A percentile compares a stretch with the other conserved stretches of the same genome.
Conservation (phyloP, 2,888 invertebrate genomes). For the Halictus ligatus region DNA sequence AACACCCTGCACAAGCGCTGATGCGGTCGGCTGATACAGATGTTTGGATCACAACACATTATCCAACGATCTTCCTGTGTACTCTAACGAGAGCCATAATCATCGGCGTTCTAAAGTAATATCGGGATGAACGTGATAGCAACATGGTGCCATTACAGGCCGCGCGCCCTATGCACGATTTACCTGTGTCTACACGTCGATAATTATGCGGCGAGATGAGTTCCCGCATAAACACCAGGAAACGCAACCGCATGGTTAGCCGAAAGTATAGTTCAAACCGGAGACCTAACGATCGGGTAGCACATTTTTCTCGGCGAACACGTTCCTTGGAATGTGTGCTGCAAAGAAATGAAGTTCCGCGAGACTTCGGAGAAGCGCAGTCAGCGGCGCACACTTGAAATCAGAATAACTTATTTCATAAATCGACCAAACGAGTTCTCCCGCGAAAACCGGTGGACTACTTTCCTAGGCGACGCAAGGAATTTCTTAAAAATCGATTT, state of each 20-base stretch:
- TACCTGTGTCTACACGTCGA: slow-evolving; percentile 11
- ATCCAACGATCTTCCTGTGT: not conserved
- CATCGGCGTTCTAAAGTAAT: not conserved
- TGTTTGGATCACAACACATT: not conserved
- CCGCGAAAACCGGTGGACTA: no score
- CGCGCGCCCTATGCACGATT: not conserved
- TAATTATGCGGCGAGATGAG: slow-evolving; percentile 35
- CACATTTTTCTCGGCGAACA: not conserved
- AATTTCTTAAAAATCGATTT: no score
- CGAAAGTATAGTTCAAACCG: not conserved
- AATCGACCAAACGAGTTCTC: no score
- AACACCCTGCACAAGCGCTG: not conserved
- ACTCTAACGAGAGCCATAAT: slow-evolving; percentile 1
- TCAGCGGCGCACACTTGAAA: no score
- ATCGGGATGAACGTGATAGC: not conserved
- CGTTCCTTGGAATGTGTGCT: not conserved
- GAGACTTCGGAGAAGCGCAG: not conserved
- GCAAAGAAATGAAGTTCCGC: not conserved
- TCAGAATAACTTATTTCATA: no score
- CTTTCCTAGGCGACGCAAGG: no score
- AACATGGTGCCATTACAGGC: not conserved
- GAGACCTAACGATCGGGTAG: not conserved
- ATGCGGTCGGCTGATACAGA: not conserved
- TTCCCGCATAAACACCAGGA: slow-evolving; percentile 25
- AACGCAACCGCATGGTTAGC: slow-evolving; percentile 23